Evolutionary conservation across 2,797 vertebrate genomes (phyloP).

Genomic region (Allobates femoralis): DNA sequence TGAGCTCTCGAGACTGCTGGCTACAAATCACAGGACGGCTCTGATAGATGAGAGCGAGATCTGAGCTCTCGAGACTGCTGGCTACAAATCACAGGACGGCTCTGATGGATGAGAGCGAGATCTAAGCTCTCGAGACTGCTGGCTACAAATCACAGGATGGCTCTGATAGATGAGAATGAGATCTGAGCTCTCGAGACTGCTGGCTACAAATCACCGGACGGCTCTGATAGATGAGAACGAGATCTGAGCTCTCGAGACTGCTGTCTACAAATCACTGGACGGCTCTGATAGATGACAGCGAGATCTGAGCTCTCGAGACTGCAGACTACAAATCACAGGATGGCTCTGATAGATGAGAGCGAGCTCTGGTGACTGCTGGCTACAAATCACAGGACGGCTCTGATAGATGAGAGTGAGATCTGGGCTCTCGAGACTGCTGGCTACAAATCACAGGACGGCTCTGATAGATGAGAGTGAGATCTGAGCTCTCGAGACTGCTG

Average conservation of each 20-base stretch:
- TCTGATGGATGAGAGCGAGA: not conserved
- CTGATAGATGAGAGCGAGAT: not conserved
- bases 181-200: not conserved
- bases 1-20: not conserved
- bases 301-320: not conserved
- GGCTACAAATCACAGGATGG: slow-evolving; percentile 19
- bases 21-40: slow-evolving; percentile 20
- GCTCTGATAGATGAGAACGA: not conserved
- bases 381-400: slow-evolving; percentile 22
- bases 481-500: not conserved
- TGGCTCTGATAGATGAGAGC: not conserved
- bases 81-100: slow-evolving; percentile 22
- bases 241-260: not conserved
- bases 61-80: not conserved
- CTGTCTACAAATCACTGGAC: slow-evolving; percentile 11
- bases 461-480: not conserved
- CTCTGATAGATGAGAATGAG: not conserved
- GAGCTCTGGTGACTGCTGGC: not conserved
- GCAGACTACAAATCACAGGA: slow-evolving; percentile 14
- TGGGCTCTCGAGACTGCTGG: not conserved
- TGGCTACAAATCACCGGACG: slow-evolving; percentile 14
- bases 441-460: slow-evolving; percentile 20
- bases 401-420: not conserved
- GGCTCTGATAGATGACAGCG: not conserved
- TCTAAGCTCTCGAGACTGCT: not conserved